Base-by-base conservation (phyloP, 1,140 invertebrate genomes). In the Brachionus sp. region DNA sequence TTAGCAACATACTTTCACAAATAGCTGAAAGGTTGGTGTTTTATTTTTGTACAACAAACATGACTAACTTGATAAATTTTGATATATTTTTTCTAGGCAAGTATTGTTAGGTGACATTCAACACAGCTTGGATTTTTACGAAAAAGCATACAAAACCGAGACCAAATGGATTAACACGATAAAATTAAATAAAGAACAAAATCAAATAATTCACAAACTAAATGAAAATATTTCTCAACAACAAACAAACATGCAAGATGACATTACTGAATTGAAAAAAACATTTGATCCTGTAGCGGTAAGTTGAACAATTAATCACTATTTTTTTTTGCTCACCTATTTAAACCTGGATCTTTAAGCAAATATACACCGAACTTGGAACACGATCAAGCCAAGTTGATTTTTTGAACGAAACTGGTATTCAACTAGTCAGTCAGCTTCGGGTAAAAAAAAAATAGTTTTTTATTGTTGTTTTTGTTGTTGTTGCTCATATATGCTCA, bases 201-300 rank as follows among this genome's bases (percentile, higher is more conserved):
- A 44, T 75, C 39, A 75, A 75, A 75, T 46, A 13, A 29, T 50
- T 75, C 23, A 50, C 5, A 75, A 75, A 75, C 37, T 75, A 35
- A 75, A 44, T 7, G 70, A 75, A 46, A 75, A 75, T 46, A 25
- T 46, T 35, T 75, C 44, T 29, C 39, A 75, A 46, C 62, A 66
- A 66, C 42, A 46, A 46, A 75, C 42, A 75, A 70, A 70, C n/a
- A 46, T 75, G 42, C 19, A 75, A 3, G 19, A 75, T 75, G 70
- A 75, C 70, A 75, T 75, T 75, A 75, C 39, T 46, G 70, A 75
- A n/a, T 46, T 75, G 25, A 75, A 46, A 46, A 75, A 75, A 44
- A 44, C 42, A 25, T 75, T 75, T 46, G 39, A 75, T 46, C 70
- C 70, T 25, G 39, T 75, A 46, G 70, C 70, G 19, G 70, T 75